These are phyloP conservation scores for Trialeurodes vaporariorum DNA, from an alignment of 1,140 invertebrate genomes.

Conservation along the genomic window DNA sequence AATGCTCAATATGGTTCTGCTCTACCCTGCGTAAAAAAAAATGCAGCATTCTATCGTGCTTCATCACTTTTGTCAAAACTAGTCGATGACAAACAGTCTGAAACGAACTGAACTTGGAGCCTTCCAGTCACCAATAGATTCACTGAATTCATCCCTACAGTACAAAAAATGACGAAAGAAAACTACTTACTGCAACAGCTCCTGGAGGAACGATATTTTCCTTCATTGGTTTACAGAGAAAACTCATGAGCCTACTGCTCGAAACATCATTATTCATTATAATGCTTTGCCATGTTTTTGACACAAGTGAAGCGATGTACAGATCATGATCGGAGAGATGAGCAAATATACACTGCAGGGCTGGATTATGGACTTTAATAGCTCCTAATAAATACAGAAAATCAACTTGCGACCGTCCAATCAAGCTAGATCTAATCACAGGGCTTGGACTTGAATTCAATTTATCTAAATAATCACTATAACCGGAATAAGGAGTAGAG, in stretches of 20 bases:
- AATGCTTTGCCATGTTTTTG: conserved; percentile 25
- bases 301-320: conserved; percentile 21
- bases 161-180: too few relatives aligned
- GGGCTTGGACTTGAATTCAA: not conserved
- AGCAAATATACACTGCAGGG: conserved; percentile 22
- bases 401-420: conserved; percentile 22
- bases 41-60: too few relatives aligned
- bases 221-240: conserved; percentile 12
- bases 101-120: too few relatives aligned
- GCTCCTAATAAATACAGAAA: conserved; percentile 23
- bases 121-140: too few relatives aligned
- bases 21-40: too few relatives aligned
- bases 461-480: not conserved
- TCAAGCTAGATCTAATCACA: not conserved
- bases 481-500: not conserved
- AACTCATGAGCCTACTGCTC: conserved; percentile 15
- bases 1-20: too few relatives aligned
- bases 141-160: too few relatives aligned
- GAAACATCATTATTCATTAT: conserved; percentile 15
- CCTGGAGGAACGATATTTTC: not conserved
- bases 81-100: too few relatives aligned
- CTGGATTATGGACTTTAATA: conserved; percentile 13
- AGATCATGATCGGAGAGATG: conserved; percentile 25
- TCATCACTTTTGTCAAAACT: too few relatives aligned
- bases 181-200: not conserved